Evolutionary conservation across 2,113 vertebrate genomes (phyloP), one percentile per base, ranked within the genome.

Genomic region (Calidris pugnax): DNA sequence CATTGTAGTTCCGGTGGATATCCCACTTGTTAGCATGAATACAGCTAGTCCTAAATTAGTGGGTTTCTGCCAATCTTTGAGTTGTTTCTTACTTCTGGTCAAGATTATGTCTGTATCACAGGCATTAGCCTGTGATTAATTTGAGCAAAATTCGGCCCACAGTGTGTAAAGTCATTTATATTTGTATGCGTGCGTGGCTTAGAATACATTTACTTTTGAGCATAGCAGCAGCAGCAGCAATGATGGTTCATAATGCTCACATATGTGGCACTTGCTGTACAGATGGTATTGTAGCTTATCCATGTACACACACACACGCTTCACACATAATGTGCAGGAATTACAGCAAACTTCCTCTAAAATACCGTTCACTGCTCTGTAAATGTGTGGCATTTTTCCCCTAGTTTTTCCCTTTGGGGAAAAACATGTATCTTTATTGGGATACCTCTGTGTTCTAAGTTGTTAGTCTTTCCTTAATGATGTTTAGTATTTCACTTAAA

Each of bases 241-340:
- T 88, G 85, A 89, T 83, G 75, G 87, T 76, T 95, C 77, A 26
- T 93, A 79, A 80, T 79, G 92, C 92, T 90, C 88, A 51, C 95
- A 96, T 90, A 92, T 96, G 92, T 95, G 91, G 91, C 82, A 91
- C 90, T 94, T 91, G 93, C 92, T 95, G 59, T 87, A 43, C 95
- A 95, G 91, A 96, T 95, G 95, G 93, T 95, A 96, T 90, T 95
- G 92, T 93, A 63, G 87, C 90, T 97, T 93, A 66, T 83, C 76
- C 87, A 2, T 92, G 90, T 90, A 79, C 85, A 94, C 94, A 97
- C 90, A 35, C 51, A 53, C 78, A 63, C 18, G 5, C 90, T 75
- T 94, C 71, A 35, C 93, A 67, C 80, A 57, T 95, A 93, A 91
- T 71, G 71, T 91, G 84, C 87, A 56, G 83, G 85, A 93, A 95